These are phyloP conservation scores for Heterocephalus glaber DNA, from an alignment of 2,113 vertebrate genomes.

Conservation along the genomic window DNA sequence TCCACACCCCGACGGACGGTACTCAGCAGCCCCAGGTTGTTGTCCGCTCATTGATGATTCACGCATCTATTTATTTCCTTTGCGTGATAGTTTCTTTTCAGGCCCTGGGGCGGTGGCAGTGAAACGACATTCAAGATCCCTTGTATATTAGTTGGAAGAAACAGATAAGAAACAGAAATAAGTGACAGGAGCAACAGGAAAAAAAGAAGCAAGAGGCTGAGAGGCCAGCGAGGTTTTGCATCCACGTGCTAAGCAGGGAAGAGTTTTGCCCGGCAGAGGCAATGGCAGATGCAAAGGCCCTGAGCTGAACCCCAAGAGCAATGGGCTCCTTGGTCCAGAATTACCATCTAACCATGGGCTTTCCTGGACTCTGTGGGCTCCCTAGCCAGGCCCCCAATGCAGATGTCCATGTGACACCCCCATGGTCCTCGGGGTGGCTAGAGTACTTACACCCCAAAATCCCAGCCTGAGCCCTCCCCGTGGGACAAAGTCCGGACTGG, in stretches of 20 bases:
- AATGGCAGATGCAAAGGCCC: not conserved
- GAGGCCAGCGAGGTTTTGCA: not conserved
- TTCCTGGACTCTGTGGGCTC: not conserved
- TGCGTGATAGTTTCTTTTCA: not conserved
- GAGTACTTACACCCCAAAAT: not conserved
- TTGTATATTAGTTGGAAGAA: not conserved
- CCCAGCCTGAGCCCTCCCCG: not conserved
- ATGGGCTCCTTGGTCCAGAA: not conserved
- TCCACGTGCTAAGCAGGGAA: fast-evolving
- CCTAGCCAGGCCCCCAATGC: not conserved
- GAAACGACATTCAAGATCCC: not conserved
- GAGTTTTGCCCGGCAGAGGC: not conserved
- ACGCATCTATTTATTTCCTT: no score
- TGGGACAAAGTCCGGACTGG: not conserved
- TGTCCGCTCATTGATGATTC: not conserved
- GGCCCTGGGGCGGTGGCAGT: not conserved
- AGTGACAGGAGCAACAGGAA: not conserved
- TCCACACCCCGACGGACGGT: not conserved
- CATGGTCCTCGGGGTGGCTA: not conserved
- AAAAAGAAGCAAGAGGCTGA: not conserved
- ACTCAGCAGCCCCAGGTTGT: not conserved
- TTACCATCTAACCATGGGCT: not conserved
- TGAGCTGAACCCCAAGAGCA: not conserved
- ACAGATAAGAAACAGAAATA: not conserved
- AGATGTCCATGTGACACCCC: fast-evolving